Conservation (phyloP, 2,888 invertebrate species). For the Drosophila kanekoi region DNA sequence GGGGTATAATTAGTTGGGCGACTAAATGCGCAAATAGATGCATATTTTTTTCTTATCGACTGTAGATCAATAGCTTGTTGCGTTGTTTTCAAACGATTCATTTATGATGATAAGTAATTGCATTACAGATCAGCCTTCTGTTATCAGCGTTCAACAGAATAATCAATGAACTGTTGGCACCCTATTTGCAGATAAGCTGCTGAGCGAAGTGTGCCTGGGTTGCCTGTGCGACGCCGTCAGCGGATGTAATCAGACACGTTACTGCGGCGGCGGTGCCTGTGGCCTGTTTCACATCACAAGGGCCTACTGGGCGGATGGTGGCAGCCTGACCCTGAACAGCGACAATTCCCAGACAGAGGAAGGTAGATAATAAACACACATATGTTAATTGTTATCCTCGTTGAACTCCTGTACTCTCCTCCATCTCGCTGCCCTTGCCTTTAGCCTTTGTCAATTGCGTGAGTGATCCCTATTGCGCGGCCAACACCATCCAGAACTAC, state of each 20-base stretch:
- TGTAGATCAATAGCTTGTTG: conserved; percentile 17
- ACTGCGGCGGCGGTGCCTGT: conserved; percentile 87
- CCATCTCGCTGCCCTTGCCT: no score
- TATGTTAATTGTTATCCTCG: neutral
- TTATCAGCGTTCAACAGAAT: conserved; percentile 26
- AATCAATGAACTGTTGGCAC: conserved; percentile 24
- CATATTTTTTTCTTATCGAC: neutral
- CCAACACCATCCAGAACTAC: conserved; percentile 91
- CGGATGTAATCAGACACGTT: conserved; percentile 88
- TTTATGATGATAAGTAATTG: neutral
- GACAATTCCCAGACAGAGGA: conserved; percentile 78
- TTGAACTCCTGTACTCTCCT: neutral
- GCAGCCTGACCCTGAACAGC: conserved; percentile 83
- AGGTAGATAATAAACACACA: conserved; percentile 64
- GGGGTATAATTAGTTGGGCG: conserved; percentile 3
- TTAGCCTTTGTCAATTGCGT: conserved; percentile 87
- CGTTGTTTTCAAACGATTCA: conserved; percentile 11
- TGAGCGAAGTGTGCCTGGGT: conserved; percentile 91
- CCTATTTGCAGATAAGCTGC: conserved; percentile 84
- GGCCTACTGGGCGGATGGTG: conserved; percentile 93
- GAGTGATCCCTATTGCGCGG: conserved; percentile 91
- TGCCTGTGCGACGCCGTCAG: conserved; percentile 93
- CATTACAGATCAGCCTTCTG: conserved; percentile 57
- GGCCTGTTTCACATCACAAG: conserved; percentile 94
- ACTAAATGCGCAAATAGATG: conserved; percentile 35